phyloP scores from a whole-genome alignment of 2,888 invertebrate species.

The Leucozona laternaria region DNA sequence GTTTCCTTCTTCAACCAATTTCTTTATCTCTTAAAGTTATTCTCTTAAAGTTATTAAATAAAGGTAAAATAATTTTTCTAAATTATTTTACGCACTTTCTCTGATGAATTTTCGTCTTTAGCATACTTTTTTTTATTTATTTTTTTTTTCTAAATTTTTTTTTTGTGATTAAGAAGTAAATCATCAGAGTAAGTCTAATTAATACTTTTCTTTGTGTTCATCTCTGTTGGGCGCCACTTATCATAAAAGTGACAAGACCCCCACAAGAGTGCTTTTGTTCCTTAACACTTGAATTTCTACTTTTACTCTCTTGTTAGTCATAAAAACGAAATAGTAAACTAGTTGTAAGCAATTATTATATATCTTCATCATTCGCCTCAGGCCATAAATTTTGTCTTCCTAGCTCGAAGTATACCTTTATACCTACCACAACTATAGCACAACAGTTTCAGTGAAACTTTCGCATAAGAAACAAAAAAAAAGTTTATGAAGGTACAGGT shows the following conservation, averaged over 20 bases:
- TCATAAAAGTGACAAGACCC: constrained; percentile 23
- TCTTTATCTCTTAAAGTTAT: neutral
- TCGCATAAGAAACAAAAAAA: neutral
- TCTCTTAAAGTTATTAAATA: neutral
- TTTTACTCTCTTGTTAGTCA: constrained; percentile 35
- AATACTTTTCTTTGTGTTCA: constrained; percentile 7
- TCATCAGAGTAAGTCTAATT: constrained; percentile 18
- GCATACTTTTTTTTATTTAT: neutral
- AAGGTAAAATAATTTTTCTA: neutral
- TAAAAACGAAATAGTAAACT: constrained; percentile 36
- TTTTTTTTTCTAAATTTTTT: neutral
- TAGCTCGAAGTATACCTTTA: neutral
- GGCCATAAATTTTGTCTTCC: constrained; percentile 29
- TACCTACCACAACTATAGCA: neutral
- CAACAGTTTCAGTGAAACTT: neutral
- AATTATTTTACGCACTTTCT: neutral
- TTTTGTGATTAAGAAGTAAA: constrained; percentile 1
- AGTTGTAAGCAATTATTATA: constrained; percentile 45
- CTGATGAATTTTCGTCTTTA: neutral
- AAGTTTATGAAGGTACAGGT: constrained; percentile 28
- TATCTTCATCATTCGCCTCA: constrained; percentile 29
- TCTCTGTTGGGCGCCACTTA: constrained; percentile 34
- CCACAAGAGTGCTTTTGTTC: neutral
- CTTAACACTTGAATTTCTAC: constrained; percentile 16
- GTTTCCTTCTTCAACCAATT: no score